Base-by-base conservation (phyloP, 2,888 invertebrate genomes). In the Athrips mouffetella region DNA sequence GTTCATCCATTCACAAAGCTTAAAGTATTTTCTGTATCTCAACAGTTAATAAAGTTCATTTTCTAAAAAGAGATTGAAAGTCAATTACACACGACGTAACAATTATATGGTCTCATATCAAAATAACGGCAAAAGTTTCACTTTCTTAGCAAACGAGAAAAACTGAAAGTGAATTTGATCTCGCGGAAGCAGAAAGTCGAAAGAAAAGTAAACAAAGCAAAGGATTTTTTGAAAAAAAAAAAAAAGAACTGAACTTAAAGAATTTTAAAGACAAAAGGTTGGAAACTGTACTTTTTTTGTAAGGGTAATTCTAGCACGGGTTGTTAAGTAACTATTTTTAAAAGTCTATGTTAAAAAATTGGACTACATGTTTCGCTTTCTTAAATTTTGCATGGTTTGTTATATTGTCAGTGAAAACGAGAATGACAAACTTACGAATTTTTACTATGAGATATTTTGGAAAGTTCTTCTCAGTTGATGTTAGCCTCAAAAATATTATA, bases 141-240 rank as follows among this genome's bases (percentile, higher is more conserved):
- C 59, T 59, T 65, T 60, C 54, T 55, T 53, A 51, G 29, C 13
- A 23, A 31, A 30, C n/a, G 55, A 63, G 65, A 58, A 64, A 75
- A 73, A 77, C 62, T 57, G 71, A 78, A 71, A 79, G n/a, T n/a
- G n/a, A n/a, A 39, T n/a, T 66, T 60, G 59, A 57, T 62, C 57
- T 52, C 50, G 53, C 50, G 51, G 52, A 53, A 54, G 62, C 60
- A 63, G 64, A 67, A 65, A 70, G 54, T 47, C 48, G 50, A 57
- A 57, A 56, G n/a, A 62, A 35, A 16, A 45, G 21, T 7, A 42
- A 27, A 29, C 5, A 31, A 11, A 11, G 4, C 3, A 23, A 7
- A 23, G 7, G 23, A 5, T 23, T 23, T 23, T 7, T 23, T 23
- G 7, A 23, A 23, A 7, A 23, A 10, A 10, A 27, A 27, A 10